These are phyloP conservation scores for Neolamprologus devosi DNA, from an alignment of 2,113 vertebrate genomes.

Conservation along the genomic window DNA sequence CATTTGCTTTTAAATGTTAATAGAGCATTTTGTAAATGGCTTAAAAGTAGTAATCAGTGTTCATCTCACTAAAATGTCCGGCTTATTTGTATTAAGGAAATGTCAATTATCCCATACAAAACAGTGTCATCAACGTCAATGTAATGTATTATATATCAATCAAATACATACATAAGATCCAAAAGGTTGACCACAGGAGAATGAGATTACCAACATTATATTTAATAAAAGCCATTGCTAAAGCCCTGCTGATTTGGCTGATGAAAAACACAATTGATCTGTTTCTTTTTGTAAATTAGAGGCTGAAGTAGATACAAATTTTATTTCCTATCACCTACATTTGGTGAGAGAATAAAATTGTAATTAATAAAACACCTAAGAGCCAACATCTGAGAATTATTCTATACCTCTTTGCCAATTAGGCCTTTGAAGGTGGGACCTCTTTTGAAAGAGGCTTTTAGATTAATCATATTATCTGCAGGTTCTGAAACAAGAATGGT, in stretches of 20 bases:
- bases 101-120: conserved; percentile 55
- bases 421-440: conserved; percentile 85
- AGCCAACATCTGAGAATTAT: conserved; percentile 74
- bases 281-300: conserved; percentile 50
- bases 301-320: conserved; percentile 58
- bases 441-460: conserved; percentile 97
- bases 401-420: conserved; percentile 83
- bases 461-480: conserved; percentile 99
- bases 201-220: conserved; percentile 41
- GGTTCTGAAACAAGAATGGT: conserved; percentile 94
- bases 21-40: conserved; percentile 65
- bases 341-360: conserved; percentile 54
- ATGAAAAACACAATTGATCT: conserved; percentile 8
- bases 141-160: conserved; percentile 34
- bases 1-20: conserved; percentile 72
- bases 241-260: conserved; percentile 12
- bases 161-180: conserved; percentile 15
- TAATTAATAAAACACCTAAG: conserved; percentile 60
- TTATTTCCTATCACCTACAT: conserved; percentile 56
- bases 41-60: conserved; percentile 46
- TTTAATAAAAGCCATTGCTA: conserved; percentile 37
- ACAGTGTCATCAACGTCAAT: conserved; percentile 44
- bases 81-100: conserved; percentile 61
- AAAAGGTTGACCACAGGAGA: conserved; percentile 55
- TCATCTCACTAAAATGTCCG: conserved; percentile 42